Base-by-base conservation (phyloP, 2,888 invertebrate genomes). In the Drosophila birchii region DNA sequence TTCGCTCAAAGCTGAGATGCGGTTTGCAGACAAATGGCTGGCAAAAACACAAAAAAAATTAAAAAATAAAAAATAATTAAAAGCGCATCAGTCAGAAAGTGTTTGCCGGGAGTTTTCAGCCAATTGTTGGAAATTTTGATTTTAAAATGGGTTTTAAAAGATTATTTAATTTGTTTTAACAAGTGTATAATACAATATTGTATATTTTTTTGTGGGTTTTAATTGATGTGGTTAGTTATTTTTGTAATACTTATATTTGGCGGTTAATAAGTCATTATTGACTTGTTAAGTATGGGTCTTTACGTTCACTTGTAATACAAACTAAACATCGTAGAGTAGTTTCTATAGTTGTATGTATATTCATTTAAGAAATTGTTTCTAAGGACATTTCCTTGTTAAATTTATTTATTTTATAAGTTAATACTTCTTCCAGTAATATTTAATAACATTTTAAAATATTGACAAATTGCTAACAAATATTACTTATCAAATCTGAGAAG, bases 1-100 rank as follows among this genome's bases (percentile, higher is more conserved):
- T 81, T 49, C 74, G 58, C 72, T 67, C 45, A 20, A 23, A 20
- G 56, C 56, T 29, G 29, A 63, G 72, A 71, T 55, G 56, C 56
- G 53, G 55, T 64, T 44, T 47, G 49, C 55, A 71, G 54, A 49
- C 60, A 74, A 55, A 72, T 41, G 43, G 58, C 36, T 75, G 67
- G 63, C 53, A 29, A 58, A 69, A 61, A 54, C 11, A 47, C 5
- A 51, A 20, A 20, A 29, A 58, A 69, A 61, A 54, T 9, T 29
- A 2, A 51, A 20, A 20, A 51, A 9, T 2, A 20, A 51, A 47
- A 36, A 41, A 43, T 62, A 69, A 69, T 74, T 69, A 74, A 77
- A 74, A 76, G 61, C 76, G 66, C 77, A 77, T 74, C 64, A 67
- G 58, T 38, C 36, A 39, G 43, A 61, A 11, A 44, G 16, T 14